Conservation (phyloP, 2,113 vertebrate species). For the Sander lucioperca region DNA sequence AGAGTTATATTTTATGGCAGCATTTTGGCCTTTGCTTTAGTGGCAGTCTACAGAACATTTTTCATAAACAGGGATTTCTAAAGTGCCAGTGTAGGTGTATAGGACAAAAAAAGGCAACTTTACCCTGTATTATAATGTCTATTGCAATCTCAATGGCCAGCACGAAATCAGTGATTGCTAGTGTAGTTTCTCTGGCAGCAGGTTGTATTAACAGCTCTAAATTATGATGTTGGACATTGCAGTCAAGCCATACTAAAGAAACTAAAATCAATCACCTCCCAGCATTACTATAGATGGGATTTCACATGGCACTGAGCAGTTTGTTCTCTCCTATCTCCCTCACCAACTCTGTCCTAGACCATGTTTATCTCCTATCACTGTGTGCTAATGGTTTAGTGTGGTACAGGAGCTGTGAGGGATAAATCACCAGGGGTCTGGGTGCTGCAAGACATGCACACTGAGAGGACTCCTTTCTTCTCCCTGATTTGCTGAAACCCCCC, state of each 20-base stretch:
- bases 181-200: constrained; percentile 37
- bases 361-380: constrained; percentile 59
- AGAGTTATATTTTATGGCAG: constrained; percentile 18
- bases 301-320: constrained; percentile 19
- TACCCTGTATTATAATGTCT: constrained; percentile 17
- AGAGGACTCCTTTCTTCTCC: constrained; percentile 47
- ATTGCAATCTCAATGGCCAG: constrained; percentile 26
- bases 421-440: constrained; percentile 62
- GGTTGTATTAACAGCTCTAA: constrained; percentile 50
- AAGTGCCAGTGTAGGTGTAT: constrained; percentile 48
- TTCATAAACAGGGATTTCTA: constrained; percentile 38
- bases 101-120: constrained; percentile 37
- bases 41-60: constrained; percentile 33
- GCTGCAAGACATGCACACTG: constrained; percentile 55
- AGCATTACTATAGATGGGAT: constrained; percentile 1
- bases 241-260: background rate
- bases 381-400: constrained; percentile 64
- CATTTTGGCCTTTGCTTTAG: constrained; percentile 30
- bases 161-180: constrained; percentile 29
- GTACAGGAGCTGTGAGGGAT: constrained; percentile 51
- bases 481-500: constrained; percentile 38
- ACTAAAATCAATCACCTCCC: constrained; percentile 17
- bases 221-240: constrained; percentile 29
- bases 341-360: constrained; percentile 31
- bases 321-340: constrained; percentile 22